Percentiles rank a stretch among this genome's conserved stretches.
phyloP scores from a whole-genome alignment of 2,797 vertebrate species.

The Ctenochaetus hawaiiensis region DNA sequence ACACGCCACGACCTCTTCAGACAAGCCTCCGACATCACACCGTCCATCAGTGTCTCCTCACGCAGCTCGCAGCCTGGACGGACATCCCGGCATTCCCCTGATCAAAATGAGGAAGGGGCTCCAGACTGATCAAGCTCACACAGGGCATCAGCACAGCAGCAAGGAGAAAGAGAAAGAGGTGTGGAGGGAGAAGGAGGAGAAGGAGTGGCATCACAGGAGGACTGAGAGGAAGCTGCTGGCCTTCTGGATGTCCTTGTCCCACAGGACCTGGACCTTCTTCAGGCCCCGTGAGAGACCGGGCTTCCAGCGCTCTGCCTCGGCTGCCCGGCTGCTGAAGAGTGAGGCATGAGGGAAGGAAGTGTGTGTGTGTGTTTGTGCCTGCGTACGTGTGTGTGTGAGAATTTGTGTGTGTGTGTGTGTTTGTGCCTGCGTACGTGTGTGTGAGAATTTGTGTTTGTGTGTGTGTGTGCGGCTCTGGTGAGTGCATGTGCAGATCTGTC shows the following conservation, averaged over 20 bases:
- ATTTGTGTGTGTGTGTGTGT: conserved; percentile 23
- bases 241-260: conserved; percentile 81
- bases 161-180: conserved; percentile 48
- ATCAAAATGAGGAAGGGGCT: conserved; percentile 70
- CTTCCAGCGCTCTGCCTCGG: conserved; percentile 74
- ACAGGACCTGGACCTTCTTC: conserved; percentile 80
- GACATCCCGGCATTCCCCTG: not conserved
- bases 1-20: not conserved
- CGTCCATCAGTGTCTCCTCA: not conserved
- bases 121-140: conserved; percentile 38
- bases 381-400: conserved; percentile 21
- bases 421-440: conserved; percentile 13
- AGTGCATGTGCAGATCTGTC: conserved; percentile 47
- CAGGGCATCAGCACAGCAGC: conserved; percentile 18
- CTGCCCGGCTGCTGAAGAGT: conserved; percentile 79
- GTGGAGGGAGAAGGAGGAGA: conserved; percentile 56
- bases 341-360: conserved; percentile 73
- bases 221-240: conserved; percentile 82
- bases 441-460: conserved; percentile 20
- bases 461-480: conserved; percentile 9
- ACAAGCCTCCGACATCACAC: conserved; percentile 7
- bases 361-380: conserved; percentile 12
- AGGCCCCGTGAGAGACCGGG: conserved; percentile 68
- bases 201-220: conserved; percentile 60
- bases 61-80: conserved; percentile 14